Evolutionary conservation across 2,113 vertebrate species (phyloP).

Genomic region (Leuciscus idus): DNA sequence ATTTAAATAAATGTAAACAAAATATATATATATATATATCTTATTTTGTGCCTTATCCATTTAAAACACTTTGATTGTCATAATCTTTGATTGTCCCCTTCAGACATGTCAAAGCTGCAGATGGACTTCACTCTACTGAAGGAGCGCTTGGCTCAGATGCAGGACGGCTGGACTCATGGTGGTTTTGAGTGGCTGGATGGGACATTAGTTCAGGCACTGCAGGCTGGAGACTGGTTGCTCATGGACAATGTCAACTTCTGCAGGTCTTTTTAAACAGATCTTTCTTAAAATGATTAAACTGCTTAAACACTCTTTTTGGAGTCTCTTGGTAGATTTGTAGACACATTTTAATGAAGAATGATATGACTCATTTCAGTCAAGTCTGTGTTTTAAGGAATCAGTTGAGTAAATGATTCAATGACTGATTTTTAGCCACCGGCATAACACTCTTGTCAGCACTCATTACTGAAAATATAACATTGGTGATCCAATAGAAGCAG

Average conservation of each 20-base stretch:
- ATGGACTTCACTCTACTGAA: constrained; percentile 88
- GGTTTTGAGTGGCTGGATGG: constrained; percentile 97
- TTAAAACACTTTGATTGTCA: background rate
- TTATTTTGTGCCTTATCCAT: background rate
- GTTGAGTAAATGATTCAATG: background rate
- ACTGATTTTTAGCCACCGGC: background rate
- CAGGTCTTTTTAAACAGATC: constrained; percentile 76
- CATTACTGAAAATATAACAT: background rate
- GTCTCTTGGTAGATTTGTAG: background rate
- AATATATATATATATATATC: too few relatives aligned
- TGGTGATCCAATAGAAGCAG: background rate
- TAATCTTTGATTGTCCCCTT: background rate
- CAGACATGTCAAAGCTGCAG: constrained; percentile 90
- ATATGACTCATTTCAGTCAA: background rate
- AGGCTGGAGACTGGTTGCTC: constrained; percentile 93
- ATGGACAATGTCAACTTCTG: constrained; percentile 99
- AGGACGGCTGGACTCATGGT: constrained; percentile 82
- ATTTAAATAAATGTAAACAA: background rate
- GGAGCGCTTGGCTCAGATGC: constrained; percentile 80
- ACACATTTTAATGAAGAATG: background rate
- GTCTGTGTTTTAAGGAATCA: background rate
- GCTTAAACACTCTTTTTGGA: background rate
- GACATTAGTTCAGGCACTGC: constrained; percentile 90
- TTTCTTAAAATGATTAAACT: background rate
- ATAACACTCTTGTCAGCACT: background rate